A percentile compares a stretch with the other conserved stretches of the same genome.
Conservation (phyloP, 2,113 vertebrate genomes). For the Stictonetta naevosa region DNA sequence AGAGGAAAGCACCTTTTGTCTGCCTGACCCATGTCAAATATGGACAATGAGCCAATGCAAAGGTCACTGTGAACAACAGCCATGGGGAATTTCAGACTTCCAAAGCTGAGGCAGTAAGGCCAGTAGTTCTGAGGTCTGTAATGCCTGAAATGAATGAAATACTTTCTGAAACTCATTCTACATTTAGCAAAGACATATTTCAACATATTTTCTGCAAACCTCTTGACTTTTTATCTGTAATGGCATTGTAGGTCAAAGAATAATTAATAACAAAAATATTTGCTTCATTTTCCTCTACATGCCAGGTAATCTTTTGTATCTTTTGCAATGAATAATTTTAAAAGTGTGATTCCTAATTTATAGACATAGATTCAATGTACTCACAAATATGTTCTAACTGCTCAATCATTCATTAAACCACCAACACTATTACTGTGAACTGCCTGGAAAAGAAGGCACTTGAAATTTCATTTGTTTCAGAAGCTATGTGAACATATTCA, state of each 20-base stretch:
- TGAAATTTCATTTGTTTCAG: background rate
- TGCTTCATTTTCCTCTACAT: background rate
- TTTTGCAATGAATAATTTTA: background rate
- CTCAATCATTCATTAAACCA: background rate
- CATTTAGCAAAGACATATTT: background rate
- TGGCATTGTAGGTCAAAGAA: background rate
- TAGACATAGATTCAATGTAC: background rate
- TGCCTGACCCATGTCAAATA: background rate
- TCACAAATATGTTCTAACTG: background rate
- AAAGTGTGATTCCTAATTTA: background rate
- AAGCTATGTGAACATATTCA: background rate
- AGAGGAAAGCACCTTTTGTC: background rate
- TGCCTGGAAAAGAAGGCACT: background rate
- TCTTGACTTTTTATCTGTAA: background rate
- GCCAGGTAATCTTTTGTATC: background rate
- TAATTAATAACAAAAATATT: background rate
- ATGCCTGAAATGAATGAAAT: background rate
- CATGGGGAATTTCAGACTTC: background rate
- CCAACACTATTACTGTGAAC: background rate
- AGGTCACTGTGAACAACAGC: conserved; percentile 24
- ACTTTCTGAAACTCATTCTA: background rate
- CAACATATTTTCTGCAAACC: background rate
- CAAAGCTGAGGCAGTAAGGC: fast-evolving
- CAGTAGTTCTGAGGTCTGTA: background rate
- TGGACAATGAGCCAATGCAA: background rate